A percentile compares a stretch with the other conserved stretches of the same genome.
These are phyloP conservation scores for Aphodius granarius DNA, from an alignment of 2,888 invertebrate genomes.

Conservation along the genomic window DNA sequence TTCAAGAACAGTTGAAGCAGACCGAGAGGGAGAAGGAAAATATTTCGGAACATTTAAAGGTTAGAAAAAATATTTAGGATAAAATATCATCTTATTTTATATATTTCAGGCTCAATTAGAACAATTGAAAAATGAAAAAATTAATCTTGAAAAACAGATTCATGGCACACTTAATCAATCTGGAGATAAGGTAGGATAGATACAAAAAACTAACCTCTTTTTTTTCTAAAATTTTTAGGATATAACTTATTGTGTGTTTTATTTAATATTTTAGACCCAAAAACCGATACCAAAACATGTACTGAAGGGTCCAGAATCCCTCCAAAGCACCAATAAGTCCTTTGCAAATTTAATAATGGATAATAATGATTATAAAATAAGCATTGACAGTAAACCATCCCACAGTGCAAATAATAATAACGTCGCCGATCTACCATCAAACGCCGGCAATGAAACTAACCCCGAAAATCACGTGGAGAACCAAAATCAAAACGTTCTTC, in stretches of 20 bases:
- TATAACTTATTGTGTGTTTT: slow-evolving; percentile 40
- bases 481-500: slow-evolving; percentile 36
- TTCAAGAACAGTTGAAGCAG: slow-evolving; percentile 55
- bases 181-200: slow-evolving; percentile 40
- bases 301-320: background rate
- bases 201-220: no score
- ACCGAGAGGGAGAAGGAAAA: slow-evolving; percentile 46
- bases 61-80: slow-evolving; percentile 22
- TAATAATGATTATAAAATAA: slow-evolving; percentile 17
- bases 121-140: slow-evolving; percentile 46
- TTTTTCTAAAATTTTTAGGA: slow-evolving; percentile 18
- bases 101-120: slow-evolving; percentile 47
- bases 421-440: slow-evolving; percentile 31
- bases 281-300: background rate
- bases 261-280: slow-evolving; percentile 12
- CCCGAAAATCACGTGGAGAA: slow-evolving; percentile 19
- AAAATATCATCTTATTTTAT: slow-evolving; percentile 17
- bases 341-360: slow-evolving; percentile 30
- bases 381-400: slow-evolving; percentile 12
- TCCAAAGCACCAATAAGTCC: slow-evolving; percentile 25
- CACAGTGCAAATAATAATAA: slow-evolving; percentile 15
- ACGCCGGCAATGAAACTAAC: slow-evolving; percentile 20
- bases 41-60: slow-evolving; percentile 35
- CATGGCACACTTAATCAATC: slow-evolving; percentile 34
- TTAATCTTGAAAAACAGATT: slow-evolving; percentile 44